Base-by-base conservation (phyloP, 2,888 invertebrate genomes). In the Rhingia campestris region DNA sequence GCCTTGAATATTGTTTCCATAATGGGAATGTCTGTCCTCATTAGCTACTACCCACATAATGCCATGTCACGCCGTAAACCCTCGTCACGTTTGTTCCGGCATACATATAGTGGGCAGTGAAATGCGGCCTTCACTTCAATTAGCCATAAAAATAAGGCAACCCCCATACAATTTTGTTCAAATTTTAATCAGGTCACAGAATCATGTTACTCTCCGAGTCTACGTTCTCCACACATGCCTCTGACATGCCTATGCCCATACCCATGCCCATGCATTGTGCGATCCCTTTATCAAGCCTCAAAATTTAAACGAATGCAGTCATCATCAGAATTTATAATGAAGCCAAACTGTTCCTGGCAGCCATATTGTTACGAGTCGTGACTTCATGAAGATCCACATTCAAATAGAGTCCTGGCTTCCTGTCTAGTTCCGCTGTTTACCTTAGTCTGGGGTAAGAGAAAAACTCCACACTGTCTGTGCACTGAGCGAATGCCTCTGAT, bases 181-280 rank as follows among this genome's bases (percentile, higher is more conserved):
- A 64, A 72, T 74, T 80, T 67, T 67, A 80, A 80, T 80, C 67
- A 74, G 80, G 80, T 74, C 80, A 80, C 43, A 41, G 51, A 22
- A 45, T 59, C 4, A 59, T 41, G 41, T 70, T 39, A 49, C 37
- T 56, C 39, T 47, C 45, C 53, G 22, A 22, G 22, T 22, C 22
- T 22, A 22, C 22, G 2, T 22, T 22, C 1, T 1, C 22, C 22
- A 22, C 22, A 22, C 22, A 22, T 22, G 22, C 22, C 22, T 49
- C 12, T 45, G 43, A 6, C 43, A 45, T 30, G 30, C 22, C 30
- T 30, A 30, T 9, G 14, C 61, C 53, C 22, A 22, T 22, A 22
- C 22, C 22, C 1, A 22, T 22, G 30, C 39, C 10, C 9, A 12
- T 39, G 6, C 47, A 9, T 30, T 61, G 22, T 22, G 32, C 6